Evolutionary conservation across 1,140 invertebrate species (phyloP).

Genomic region (Caerostris extrusa): DNA sequence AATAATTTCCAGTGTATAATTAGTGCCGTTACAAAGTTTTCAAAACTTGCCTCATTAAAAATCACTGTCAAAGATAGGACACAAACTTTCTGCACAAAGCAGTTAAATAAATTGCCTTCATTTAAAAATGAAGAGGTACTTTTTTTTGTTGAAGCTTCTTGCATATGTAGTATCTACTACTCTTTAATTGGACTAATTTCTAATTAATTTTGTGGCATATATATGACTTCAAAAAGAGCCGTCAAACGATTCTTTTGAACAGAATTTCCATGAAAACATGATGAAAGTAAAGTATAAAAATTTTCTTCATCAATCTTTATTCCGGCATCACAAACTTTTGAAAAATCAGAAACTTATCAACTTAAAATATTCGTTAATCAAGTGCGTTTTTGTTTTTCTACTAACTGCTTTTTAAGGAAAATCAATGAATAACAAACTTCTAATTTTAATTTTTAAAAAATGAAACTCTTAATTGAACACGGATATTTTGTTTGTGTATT

Average conservation of each 20-base stretch:
- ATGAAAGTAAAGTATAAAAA: too few relatives aligned
- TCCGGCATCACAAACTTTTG: too few relatives aligned
- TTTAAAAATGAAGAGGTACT: background rate
- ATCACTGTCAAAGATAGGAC: background rate
- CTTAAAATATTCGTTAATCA: too few relatives aligned
- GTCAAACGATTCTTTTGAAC: background rate
- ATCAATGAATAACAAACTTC: too few relatives aligned
- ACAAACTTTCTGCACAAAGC: background rate
- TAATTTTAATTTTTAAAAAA: too few relatives aligned
- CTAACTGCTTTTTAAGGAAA: too few relatives aligned
- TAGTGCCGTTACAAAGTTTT: constrained; percentile 3
- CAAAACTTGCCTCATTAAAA: background rate
- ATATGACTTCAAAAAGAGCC: background rate
- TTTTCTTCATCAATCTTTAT: too few relatives aligned
- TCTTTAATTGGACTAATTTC: background rate
- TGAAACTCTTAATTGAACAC: too few relatives aligned
- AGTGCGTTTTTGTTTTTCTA: too few relatives aligned
- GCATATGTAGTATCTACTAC: background rate
- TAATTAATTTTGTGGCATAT: background rate
- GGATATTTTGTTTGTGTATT: too few relatives aligned
- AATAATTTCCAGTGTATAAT: background rate
- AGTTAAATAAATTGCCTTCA: constrained; percentile 3
- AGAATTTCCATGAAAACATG: too few relatives aligned
- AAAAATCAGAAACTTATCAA: too few relatives aligned
- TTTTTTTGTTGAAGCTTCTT: background rate